phyloP scores from a whole-genome alignment of 2,113 vertebrate species.

The Nycticorax nycticorax region DNA sequence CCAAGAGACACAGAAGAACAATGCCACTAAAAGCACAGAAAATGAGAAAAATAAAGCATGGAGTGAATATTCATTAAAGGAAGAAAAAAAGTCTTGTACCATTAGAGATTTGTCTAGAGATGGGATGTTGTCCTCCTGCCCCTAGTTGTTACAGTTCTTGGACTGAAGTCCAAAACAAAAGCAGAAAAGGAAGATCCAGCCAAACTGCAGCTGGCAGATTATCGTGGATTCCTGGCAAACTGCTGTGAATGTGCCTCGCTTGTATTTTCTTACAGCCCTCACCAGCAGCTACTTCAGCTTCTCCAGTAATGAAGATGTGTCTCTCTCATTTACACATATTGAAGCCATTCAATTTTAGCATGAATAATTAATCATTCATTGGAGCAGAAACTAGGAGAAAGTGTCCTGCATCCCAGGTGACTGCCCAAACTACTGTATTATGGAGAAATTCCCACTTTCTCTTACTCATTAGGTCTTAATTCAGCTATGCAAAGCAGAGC shows the following conservation, averaged over 20 bases:
- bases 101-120: background rate
- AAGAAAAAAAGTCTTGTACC: background rate
- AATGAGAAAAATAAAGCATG: background rate
- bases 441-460: background rate
- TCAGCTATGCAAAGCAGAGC: background rate
- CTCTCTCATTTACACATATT: slow-evolving; percentile 19
- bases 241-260: background rate
- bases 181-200: slow-evolving; percentile 1
- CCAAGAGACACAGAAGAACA: background rate
- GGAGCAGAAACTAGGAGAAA: background rate
- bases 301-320: slow-evolving; percentile 35
- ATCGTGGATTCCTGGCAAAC: slow-evolving; percentile 1
- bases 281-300: slow-evolving; percentile 1
- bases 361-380: slow-evolving; percentile 29
- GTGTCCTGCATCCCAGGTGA: slow-evolving; percentile 12
- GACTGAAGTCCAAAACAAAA: slow-evolving; percentile 36
- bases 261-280: slow-evolving; percentile 24
- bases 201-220: slow-evolving; percentile 32
- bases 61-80: background rate
- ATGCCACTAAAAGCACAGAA: background rate
- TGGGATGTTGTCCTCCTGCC: background rate
- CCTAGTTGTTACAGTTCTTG: background rate
- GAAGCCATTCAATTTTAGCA: background rate
- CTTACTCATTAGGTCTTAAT: slow-evolving; percentile 27
- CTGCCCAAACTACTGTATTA: background rate